These are phyloP conservation scores for Hippoglossus stenolepis DNA, from an alignment of 2,113 vertebrate species.

Conservation along the genomic window DNA sequence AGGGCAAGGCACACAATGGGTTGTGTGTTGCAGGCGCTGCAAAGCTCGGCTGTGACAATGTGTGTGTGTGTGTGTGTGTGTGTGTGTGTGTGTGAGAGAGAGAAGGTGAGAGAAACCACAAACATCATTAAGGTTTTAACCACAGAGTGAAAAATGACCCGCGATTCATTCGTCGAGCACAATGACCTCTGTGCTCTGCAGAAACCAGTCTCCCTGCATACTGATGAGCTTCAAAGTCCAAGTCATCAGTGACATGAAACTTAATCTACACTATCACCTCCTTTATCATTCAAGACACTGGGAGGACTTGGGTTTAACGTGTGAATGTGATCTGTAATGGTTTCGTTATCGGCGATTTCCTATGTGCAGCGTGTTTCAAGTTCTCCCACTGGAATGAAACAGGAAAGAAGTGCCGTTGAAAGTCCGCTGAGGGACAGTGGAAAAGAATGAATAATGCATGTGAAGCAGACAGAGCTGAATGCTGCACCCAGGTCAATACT, in stretches of 20 bases:
- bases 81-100: conserved; percentile 11
- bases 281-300: background rate
- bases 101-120: conserved; percentile 32
- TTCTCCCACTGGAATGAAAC: conserved; percentile 34
- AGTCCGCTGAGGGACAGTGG: conserved; percentile 41
- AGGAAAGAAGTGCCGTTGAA: conserved; percentile 45
- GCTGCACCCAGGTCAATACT: conserved; percentile 11
- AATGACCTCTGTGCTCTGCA: background rate
- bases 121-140: background rate
- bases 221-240: background rate
- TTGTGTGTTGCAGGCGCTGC: conserved; percentile 8
- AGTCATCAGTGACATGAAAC: conserved; percentile 1
- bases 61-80: background rate
- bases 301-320: background rate
- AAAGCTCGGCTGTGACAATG: conserved; percentile 2
- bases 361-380: background rate
- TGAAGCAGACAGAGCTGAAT: conserved; percentile 26
- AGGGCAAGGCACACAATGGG: conserved; percentile 18
- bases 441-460: conserved; percentile 75
- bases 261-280: background rate
- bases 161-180: background rate
- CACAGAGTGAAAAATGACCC: background rate
- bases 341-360: background rate
- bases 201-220: conserved; percentile 24
- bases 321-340: background rate